These are phyloP conservation scores for Pseudopodoces humilis DNA, from an alignment of 2,113 vertebrate species.

Conservation along the genomic window DNA sequence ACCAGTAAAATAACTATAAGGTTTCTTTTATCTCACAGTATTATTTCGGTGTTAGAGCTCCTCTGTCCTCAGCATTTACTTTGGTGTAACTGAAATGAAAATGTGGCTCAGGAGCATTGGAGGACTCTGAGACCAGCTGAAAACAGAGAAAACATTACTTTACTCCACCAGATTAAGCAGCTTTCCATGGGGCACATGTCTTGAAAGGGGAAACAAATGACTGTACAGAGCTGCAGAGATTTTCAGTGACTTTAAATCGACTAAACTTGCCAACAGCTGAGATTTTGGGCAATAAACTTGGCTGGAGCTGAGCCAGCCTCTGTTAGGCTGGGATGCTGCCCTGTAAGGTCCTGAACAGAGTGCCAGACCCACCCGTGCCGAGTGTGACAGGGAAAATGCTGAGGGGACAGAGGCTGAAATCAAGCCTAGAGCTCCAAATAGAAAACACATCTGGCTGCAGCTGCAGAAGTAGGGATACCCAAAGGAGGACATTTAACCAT, in stretches of 20 bases:
- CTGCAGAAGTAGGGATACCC: not conserved
- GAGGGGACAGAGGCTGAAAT: not conserved
- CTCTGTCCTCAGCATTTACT: not conserved
- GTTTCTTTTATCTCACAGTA: not conserved
- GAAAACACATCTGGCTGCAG: not conserved
- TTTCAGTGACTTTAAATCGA: not conserved
- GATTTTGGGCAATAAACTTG: not conserved
- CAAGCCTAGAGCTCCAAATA: not conserved
- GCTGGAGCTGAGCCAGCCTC: not conserved
- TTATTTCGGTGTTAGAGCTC: not conserved
- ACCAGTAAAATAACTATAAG: not conserved
- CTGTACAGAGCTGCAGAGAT: not conserved
- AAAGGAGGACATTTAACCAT: fast-evolving
- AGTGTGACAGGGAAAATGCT: not conserved
- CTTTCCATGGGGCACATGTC: not conserved
- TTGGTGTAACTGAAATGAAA: not conserved
- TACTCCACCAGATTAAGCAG: not conserved
- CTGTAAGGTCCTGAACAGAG: not conserved
- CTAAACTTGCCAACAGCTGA: not conserved
- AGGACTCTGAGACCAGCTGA: not conserved
- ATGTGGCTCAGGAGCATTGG: not conserved
- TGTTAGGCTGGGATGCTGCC: not conserved
- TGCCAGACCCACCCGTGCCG: not conserved
- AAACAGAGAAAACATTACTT: not conserved
- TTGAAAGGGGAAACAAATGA: not conserved